Base-by-base conservation (phyloP, 2,888 invertebrate genomes). In the Fabriciana adippe region DNA sequence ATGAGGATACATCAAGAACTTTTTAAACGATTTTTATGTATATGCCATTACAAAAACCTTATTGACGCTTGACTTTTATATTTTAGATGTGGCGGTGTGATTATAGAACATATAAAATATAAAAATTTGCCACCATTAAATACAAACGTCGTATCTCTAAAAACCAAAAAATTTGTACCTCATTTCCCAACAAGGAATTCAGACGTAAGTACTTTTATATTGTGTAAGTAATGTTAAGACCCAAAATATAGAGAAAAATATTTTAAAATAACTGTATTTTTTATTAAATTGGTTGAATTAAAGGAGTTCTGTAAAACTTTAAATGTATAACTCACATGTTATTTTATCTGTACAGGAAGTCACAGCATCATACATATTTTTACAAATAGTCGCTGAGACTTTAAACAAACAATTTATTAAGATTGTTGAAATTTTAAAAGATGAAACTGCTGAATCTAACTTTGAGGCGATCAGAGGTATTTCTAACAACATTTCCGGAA, bases 41-140 rank as follows among this genome's bases (percentile, higher is more conserved):
- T 35, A 35, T 6, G 6, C 6, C 35, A 35, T 35, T 35, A 6
- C 6, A 35, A 6, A 35, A 35, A 35, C 6, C 5, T 6, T 35
- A 35, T 35, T 35, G 35, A 35, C 8, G 1, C 55, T 3, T 55
- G 3, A 47, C 47, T 55, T 14, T 57, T 18, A 26, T 8, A 59
- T 78, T 81, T 11, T 68, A 87, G 88, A 47, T 86, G 85, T 71
- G 86, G 85, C 1, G 86, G 87, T 47, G 72, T 87, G 16, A 1
- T 75, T 6, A 71, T 87, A 26, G 76, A 84, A 70, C 74, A 76
- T 63, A 64, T 86, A 3, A 73, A 75, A 67, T 79, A 81, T 13
- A 69, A 71, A 3, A 72, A 82, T 57, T 64, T 79, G 3, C 74
- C 78, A 2, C 48, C 67, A 13, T n/a, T 16, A 70, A 18, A 66